phyloP scores from a whole-genome alignment of 2,888 invertebrate species.

The Coleophora deauratella region DNA sequence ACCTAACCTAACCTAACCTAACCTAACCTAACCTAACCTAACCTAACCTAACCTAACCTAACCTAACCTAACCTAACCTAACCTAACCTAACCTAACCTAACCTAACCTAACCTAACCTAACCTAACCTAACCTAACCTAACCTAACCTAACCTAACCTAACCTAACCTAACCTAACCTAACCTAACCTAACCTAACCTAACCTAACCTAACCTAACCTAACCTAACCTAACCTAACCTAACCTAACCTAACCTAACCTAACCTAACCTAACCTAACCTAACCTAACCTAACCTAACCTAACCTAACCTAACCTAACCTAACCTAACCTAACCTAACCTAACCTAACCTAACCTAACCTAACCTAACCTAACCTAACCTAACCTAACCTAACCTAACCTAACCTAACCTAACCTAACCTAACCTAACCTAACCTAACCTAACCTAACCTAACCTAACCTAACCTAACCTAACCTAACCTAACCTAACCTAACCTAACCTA shows the following conservation, averaged over 20 bases:
- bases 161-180: constrained; percentile 4
- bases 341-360: constrained; percentile 5
- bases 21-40: constrained; percentile 13
- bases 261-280: constrained; percentile 11
- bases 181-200: constrained; percentile 5
- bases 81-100: constrained; percentile 8
- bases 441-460: constrained; percentile 4
- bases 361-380: constrained; percentile 6
- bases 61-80: constrained; percentile 6
- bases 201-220: constrained; percentile 19
- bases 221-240: constrained; percentile 19
- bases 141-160: too few species aligned
- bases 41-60: too few species aligned
- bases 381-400: constrained; percentile 5
- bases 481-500: constrained; percentile 8
- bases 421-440: constrained; percentile 4
- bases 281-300: too few species aligned
- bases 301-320: constrained; percentile 11
- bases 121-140: constrained; percentile 5
- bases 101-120: constrained; percentile 9
- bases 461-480: constrained; percentile 9
- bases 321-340: constrained; percentile 5
- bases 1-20: too few species aligned
- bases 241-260: constrained; percentile 13
- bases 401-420: constrained; percentile 4